Percentiles rank a stretch among this genome's conserved stretches.
Evolutionary conservation across 2,113 vertebrate species (phyloP).

Genomic region (Mesocricetus auratus): DNA sequence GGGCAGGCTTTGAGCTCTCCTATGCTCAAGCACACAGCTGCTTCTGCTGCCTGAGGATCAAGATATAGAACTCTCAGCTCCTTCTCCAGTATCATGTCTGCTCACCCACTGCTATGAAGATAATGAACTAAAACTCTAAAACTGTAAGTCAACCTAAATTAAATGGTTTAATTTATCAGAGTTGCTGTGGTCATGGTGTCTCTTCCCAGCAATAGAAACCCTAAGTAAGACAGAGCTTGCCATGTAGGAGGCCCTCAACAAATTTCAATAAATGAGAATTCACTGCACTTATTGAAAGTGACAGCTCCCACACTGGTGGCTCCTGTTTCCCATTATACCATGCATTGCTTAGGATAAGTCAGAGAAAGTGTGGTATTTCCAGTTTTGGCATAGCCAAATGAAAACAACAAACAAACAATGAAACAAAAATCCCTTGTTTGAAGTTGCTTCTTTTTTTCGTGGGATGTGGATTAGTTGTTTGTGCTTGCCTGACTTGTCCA

Average conservation of each 20-base stretch:
- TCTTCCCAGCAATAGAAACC: neutral
- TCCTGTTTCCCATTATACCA: neutral
- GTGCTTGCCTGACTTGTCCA: neutral
- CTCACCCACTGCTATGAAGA: neutral
- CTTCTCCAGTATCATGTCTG: neutral
- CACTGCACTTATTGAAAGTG: neutral
- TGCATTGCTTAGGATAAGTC: neutral
- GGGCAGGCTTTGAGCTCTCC: neutral
- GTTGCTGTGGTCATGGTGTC: neutral
- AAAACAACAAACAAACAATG: no score
- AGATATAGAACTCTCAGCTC: neutral
- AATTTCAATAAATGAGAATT: neutral
- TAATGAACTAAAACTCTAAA: neutral
- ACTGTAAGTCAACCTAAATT: neutral
- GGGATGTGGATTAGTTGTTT: neutral
- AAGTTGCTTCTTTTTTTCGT: neutral
- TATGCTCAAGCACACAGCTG: neutral
- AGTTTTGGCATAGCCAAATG: neutral
- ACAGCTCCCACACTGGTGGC: fast-evolving
- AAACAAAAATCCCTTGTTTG: neutral
- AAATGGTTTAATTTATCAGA: neutral
- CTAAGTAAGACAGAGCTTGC: neutral
- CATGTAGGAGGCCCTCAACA: neutral
- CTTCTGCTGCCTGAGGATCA: neutral
- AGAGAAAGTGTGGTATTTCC: neutral